These are phyloP conservation scores for Syngnathus floridae DNA, from an alignment of 2,113 vertebrate genomes.

Conservation along the genomic window DNA sequence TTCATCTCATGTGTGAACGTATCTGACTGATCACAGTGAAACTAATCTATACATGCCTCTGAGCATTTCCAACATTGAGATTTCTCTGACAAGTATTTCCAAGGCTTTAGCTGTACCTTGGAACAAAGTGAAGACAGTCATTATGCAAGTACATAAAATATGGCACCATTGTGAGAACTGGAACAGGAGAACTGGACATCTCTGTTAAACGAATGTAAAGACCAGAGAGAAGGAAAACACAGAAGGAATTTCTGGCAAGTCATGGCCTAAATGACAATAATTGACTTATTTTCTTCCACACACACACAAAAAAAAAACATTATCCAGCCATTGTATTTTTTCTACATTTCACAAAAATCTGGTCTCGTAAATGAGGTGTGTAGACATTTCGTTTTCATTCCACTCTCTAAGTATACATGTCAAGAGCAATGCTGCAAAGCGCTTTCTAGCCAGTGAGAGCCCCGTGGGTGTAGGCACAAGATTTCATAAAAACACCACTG, in stretches of 20 bases:
- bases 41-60: background rate
- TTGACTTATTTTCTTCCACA: background rate
- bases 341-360: background rate
- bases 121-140: background rate
- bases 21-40: background rate
- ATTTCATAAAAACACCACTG: slow-evolving; percentile 49
- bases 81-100: background rate
- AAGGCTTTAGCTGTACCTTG: background rate
- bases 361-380: background rate
- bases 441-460: slow-evolving; percentile 40
- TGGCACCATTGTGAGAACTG: background rate
- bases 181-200: background rate
- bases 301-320: background rate
- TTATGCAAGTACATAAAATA: background rate
- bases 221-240: background rate
- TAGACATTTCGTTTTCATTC: background rate
- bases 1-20: background rate
- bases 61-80: background rate
- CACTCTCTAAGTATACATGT: background rate
- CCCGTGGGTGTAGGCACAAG: slow-evolving; percentile 55
- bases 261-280: background rate
- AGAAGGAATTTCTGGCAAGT: background rate
- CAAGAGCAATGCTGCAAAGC: slow-evolving; percentile 17
- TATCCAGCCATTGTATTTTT: background rate
- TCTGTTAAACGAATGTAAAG: background rate